A percentile compares a stretch with the other conserved stretches of the same genome.
Conservation (phyloP, 2,797 vertebrate genomes). For the Pseudochromis fuscus region DNA sequence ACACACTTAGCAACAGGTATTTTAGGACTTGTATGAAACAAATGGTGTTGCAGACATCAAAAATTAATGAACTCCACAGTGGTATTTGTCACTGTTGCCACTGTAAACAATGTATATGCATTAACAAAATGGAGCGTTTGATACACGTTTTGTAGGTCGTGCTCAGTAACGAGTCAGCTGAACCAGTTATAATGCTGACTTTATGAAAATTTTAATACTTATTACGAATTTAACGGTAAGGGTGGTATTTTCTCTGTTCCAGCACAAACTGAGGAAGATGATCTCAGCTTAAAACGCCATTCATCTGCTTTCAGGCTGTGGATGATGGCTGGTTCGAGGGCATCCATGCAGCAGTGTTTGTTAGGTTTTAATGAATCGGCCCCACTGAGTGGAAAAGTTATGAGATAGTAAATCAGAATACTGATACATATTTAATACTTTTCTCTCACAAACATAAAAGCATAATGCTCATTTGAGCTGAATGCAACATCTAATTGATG, state of each 20-base stretch:
- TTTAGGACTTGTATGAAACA: no score
- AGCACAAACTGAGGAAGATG: conserved; percentile 1
- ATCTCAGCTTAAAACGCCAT: conserved; percentile 43
- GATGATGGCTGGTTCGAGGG: conserved; percentile 37
- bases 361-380: conserved; percentile 57
- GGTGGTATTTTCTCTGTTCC: neutral
- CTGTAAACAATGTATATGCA: no score
- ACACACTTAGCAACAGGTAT: no score
- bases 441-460: conserved; percentile 49
- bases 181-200: neutral
- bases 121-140: neutral
- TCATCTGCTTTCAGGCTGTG: conserved; percentile 54
- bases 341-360: conserved; percentile 29
- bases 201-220: conserved; percentile 1
- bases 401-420: conserved; percentile 58
- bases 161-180: neutral
- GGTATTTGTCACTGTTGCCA: no score
- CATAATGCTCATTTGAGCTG: conserved; percentile 46
- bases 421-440: conserved; percentile 65
- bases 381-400: conserved; percentile 52
- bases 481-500: conserved; percentile 31
- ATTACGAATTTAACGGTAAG: neutral
- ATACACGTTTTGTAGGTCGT: neutral
- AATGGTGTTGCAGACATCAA: no score
- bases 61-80: no score